Evolutionary conservation across 2,113 vertebrate genomes (phyloP).

Genomic region (Abramis brama): DNA sequence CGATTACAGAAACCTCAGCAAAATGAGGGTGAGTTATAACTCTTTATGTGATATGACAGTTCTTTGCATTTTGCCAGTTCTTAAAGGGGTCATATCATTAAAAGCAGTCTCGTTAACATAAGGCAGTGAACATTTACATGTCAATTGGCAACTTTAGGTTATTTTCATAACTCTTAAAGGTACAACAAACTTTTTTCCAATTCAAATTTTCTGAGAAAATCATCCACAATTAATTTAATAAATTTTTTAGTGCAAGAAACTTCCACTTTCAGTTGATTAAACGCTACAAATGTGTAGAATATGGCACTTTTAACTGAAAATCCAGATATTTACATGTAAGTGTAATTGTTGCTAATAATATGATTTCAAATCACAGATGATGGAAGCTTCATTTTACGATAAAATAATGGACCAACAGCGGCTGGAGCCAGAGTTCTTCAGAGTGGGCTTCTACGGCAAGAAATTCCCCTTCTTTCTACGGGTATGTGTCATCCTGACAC

Average conservation of each 20-base stretch:
- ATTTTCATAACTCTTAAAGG: neutral
- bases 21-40: conserved; percentile 88
- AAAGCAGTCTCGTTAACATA: neutral
- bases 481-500: conserved; percentile 78
- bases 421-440: conserved; percentile 96
- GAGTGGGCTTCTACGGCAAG: conserved; percentile 98
- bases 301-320: neutral
- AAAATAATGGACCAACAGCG: conserved; percentile 99
- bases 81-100: neutral
- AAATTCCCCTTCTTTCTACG: conserved; percentile 98
- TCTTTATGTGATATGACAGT: neutral
- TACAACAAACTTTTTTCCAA: neutral
- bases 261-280: neutral
- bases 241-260: neutral
- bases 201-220: neutral
- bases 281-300: neutral
- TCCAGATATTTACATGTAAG: neutral
- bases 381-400: conserved; percentile 97
- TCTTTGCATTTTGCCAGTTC: neutral
- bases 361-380: conserved; percentile 77
- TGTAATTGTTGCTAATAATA: neutral
- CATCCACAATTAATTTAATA: neutral
- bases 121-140: neutral
- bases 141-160: too few species aligned
- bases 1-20: conserved; percentile 98